These are phyloP conservation scores for Pocillopora verrucosa DNA, from an alignment of 64 coral and sea anemone genomes.

Conservation along the genomic window DNA sequence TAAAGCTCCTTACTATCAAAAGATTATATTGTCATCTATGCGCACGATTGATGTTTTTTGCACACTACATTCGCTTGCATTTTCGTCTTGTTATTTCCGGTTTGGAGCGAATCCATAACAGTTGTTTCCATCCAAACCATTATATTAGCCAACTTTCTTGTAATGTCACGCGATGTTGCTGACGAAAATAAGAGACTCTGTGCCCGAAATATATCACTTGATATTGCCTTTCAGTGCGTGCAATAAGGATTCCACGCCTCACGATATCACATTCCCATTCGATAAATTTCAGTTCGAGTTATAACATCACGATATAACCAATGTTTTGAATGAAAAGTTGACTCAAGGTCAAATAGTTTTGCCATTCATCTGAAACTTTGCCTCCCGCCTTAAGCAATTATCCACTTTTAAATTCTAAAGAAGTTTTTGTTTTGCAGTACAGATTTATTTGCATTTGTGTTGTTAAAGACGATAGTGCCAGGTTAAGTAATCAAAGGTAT, in stretches of 20 bases:
- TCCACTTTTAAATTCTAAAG: not conserved
- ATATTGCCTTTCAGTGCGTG: not conserved
- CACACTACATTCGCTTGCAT: not conserved
- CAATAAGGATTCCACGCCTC: not conserved
- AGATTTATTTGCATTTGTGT: not conserved
- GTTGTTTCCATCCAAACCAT: not conserved
- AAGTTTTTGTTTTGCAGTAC: not conserved
- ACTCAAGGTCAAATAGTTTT: not conserved
- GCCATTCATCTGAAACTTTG: not conserved
- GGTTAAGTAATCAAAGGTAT: too few relatives aligned
- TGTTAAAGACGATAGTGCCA: not conserved
- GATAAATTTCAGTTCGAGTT: not conserved
- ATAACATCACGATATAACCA: not conserved
- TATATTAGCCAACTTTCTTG: not conserved
- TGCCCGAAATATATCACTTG: not conserved
- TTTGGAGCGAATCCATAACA: not conserved
- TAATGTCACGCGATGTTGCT: slow-evolving; percentile 17
- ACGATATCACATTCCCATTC: not conserved
- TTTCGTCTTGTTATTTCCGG: slow-evolving; percentile 16
- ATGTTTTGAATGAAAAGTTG: too few relatives aligned
- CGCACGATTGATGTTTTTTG: not conserved
- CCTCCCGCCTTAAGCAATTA: not conserved
- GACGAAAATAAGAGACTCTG: not conserved
- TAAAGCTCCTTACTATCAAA: too few relatives aligned
- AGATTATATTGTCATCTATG: not conserved